Percentiles rank a stretch among this genome's conserved stretches.
phyloP scores from a whole-genome alignment of 1,140 invertebrate species.

The Phymastichus coffea region DNA sequence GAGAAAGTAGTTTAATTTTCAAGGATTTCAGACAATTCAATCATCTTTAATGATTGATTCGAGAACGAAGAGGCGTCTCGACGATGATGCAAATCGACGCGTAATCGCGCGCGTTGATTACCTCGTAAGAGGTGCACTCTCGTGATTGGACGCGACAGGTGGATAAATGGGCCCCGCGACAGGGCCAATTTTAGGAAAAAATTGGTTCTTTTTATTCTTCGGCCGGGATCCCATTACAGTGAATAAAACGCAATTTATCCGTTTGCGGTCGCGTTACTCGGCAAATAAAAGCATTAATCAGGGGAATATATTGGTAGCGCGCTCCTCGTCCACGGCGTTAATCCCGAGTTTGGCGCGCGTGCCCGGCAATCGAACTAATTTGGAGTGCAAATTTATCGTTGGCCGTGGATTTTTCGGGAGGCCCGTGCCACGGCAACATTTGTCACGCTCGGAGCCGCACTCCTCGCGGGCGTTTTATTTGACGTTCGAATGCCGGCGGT shows the following conservation, averaged over 20 bases:
- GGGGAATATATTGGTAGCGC: slow-evolving; percentile 1
- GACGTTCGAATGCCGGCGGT: background rate
- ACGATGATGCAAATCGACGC: no score
- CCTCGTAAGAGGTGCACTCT: no score
- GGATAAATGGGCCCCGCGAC: no score
- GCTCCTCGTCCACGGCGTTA: slow-evolving; percentile 23
- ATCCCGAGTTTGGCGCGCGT: slow-evolving; percentile 22
- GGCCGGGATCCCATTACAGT: background rate
- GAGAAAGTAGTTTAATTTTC: no score
- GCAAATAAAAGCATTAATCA: background rate
- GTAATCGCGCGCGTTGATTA: no score
- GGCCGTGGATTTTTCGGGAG: slow-evolving; percentile 12
- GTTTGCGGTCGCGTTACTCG: no score
- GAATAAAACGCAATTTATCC: background rate
- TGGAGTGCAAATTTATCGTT: slow-evolving; percentile 11
- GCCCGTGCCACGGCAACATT: slow-evolving; percentile 8
- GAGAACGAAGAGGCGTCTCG: no score
- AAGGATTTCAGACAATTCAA: no score
- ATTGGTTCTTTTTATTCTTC: no score
- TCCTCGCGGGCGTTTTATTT: background rate
- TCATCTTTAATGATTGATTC: no score
- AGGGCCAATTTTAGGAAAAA: no score
- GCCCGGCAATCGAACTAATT: slow-evolving; percentile 20
- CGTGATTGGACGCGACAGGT: no score
- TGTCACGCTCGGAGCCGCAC: slow-evolving; percentile 7